Evolutionary conservation across 2,888 invertebrate species (phyloP).

Genomic region (Troides helena): DNA sequence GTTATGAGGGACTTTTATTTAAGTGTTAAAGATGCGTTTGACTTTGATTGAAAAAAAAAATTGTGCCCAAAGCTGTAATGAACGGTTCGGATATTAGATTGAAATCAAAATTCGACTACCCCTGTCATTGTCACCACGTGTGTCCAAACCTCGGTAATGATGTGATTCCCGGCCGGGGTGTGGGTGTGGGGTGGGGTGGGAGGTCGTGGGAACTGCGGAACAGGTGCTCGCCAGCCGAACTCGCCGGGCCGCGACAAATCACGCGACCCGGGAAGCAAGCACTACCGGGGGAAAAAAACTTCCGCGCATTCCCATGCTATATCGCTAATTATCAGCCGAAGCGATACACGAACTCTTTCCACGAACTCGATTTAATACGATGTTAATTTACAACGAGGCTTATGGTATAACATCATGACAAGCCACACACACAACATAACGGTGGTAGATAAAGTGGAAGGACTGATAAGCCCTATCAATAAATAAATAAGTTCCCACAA

Average conservation of each 20-base stretch:
- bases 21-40: too few species aligned
- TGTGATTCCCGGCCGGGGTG: neutral
- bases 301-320: constrained; percentile 45
- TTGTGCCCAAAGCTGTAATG: too few species aligned
- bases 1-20: too few species aligned
- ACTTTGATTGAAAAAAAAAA: too few species aligned
- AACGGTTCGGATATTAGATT: neutral
- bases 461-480: too few species aligned
- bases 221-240: constrained; percentile 53
- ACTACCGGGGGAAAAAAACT: constrained; percentile 43
- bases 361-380: neutral
- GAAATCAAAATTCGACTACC: neutral
- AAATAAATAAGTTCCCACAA: too few species aligned
- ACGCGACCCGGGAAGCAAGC: constrained; percentile 61
- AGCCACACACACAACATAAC: too few species aligned
- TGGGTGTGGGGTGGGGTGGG: too few species aligned
- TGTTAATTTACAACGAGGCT: neutral
- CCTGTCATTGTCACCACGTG: constrained; percentile 11
- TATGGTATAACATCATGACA: too few species aligned
- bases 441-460: too few species aligned
- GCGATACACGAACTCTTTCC: neutral
- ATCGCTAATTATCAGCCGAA: neutral
- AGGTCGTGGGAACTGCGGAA: constrained; percentile 61
- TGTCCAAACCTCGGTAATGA: constrained; percentile 7
- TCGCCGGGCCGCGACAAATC: constrained; percentile 58